Evolutionary conservation across 2,797 vertebrate genomes (phyloP).

Genomic region (Oreochromis grahami): DNA sequence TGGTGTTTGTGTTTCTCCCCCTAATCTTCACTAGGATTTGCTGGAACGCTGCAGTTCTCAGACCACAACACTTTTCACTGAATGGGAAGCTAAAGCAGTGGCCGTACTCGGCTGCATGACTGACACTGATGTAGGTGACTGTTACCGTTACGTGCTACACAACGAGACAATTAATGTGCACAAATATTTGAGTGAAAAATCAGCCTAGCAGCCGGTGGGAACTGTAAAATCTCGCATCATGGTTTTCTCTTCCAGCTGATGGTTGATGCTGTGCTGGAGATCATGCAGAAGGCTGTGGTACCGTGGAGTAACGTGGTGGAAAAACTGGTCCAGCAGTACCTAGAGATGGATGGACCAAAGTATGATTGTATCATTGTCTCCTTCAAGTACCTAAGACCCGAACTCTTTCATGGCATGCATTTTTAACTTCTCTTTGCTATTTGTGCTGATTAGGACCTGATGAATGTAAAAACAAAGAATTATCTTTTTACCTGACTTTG

Average conservation of each 20-base stretch:
- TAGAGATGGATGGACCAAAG: constrained; percentile 93
- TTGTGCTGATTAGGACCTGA: background rate
- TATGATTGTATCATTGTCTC: constrained; percentile 56
- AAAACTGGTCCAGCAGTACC: constrained; percentile 86
- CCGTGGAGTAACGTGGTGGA: constrained; percentile 92
- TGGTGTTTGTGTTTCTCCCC: background rate
- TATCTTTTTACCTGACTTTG: background rate
- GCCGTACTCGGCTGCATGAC: constrained; percentile 87
- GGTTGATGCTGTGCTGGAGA: constrained; percentile 92
- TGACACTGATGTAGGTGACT: constrained; percentile 84
- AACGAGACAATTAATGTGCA: background rate
- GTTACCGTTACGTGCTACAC: background rate
- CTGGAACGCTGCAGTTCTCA: constrained; percentile 86
- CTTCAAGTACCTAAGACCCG: background rate
- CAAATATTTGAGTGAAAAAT: background rate
- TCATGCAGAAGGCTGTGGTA: constrained; percentile 91
- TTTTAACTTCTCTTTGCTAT: background rate
- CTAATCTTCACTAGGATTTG: constrained; percentile 79
- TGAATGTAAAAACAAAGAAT: background rate
- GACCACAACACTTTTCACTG: constrained; percentile 87
- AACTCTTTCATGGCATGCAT: background rate
- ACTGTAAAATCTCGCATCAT: background rate
- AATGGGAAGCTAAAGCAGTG: constrained; percentile 95
- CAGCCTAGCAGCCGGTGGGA: background rate
- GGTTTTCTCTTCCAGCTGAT: constrained; percentile 77